phyloP scores from a whole-genome alignment of 2,797 vertebrate species.

The Coreius guichenoti region DNA sequence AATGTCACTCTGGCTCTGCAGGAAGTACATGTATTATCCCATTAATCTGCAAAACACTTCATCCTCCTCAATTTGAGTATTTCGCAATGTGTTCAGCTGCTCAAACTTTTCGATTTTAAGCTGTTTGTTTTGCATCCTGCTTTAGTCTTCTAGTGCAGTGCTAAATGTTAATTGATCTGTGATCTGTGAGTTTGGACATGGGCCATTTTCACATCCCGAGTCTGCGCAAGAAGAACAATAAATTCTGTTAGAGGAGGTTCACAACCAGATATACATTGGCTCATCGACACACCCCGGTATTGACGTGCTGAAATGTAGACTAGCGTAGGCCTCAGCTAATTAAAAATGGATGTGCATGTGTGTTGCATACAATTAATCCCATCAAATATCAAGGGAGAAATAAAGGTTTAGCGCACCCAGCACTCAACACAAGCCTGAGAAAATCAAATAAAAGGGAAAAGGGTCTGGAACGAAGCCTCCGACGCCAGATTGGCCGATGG shows the following conservation, averaged over 20 bases:
- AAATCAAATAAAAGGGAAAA: conserved; percentile 68
- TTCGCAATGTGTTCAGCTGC: conserved; percentile 89
- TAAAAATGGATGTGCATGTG: conserved; percentile 69
- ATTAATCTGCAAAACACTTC: conserved; percentile 89
- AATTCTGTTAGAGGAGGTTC: conserved; percentile 80
- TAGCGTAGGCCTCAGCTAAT: conserved; percentile 63
- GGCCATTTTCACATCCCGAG: conserved; percentile 90
- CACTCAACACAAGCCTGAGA: conserved; percentile 63
- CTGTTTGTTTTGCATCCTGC: conserved; percentile 89
- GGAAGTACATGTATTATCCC: conserved; percentile 83
- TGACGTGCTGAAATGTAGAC: conserved; percentile 69
- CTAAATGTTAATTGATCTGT: conserved; percentile 96
- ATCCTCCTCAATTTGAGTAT: conserved; percentile 91
- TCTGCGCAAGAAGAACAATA: conserved; percentile 83
- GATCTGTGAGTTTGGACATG: conserved; percentile 88
- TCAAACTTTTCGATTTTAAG: conserved; percentile 86
- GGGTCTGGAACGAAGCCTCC: conserved; percentile 64
- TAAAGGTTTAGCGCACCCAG: conserved; percentile 53
- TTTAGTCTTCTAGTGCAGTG: conserved; percentile 86
- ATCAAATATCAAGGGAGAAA: conserved; percentile 64
- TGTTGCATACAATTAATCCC: conserved; percentile 65
- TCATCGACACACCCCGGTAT: conserved; percentile 69
- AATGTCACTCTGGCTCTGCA: conserved; percentile 78
- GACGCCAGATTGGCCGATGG: conserved; percentile 71
- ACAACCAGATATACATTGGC: neutral